Base-by-base conservation (phyloP, 2,888 invertebrate genomes). In the Mycalesis mineus region DNA sequence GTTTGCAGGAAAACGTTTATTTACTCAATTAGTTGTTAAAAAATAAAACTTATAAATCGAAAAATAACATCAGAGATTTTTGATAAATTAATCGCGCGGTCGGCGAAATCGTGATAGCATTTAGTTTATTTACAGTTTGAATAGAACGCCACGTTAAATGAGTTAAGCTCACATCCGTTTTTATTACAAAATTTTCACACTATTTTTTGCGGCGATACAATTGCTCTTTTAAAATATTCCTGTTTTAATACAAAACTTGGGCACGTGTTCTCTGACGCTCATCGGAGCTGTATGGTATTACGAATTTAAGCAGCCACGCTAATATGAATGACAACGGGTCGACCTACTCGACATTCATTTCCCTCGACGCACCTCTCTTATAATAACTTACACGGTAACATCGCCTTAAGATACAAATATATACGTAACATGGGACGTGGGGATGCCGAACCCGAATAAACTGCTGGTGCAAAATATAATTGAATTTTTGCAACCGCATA, bases 241-340 rank as follows among this genome's bases (percentile, higher is more conserved):
- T 11, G 31, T 33, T n/a, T 54, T 37, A 39, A 45, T 44, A 54
- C 29, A 28, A 45, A 56, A 15, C 8, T 42, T 37, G 31, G 33
- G 72, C 67, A 75, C 71, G 71, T 69, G 74, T 72, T 69, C 66
- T 67, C 75, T 76, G 68, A 73, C 77, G 74, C 81, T 80, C 80
- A 84, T 85, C 80, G 84, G 78, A 79, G 79, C 78, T 78, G 79
- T 75, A 74, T 29, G 28, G 9, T 83, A 87, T 89, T 88, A 88
- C 84, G 78, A 87, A 89, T 88, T 89, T 88, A 89, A 80, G 77
- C 83, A 81, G 78, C 82, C 80, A 79, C 80, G 87, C 88, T 89
- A 88, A 89, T 88, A 88, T 89, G 88, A 87, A 88, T 88, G 88
- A 88, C 88, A 88, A 86, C 85, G 87, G 82, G 78, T 77, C 80